Conservation (phyloP, 1,140 invertebrate species). For the Papilio glaucus region DNA sequence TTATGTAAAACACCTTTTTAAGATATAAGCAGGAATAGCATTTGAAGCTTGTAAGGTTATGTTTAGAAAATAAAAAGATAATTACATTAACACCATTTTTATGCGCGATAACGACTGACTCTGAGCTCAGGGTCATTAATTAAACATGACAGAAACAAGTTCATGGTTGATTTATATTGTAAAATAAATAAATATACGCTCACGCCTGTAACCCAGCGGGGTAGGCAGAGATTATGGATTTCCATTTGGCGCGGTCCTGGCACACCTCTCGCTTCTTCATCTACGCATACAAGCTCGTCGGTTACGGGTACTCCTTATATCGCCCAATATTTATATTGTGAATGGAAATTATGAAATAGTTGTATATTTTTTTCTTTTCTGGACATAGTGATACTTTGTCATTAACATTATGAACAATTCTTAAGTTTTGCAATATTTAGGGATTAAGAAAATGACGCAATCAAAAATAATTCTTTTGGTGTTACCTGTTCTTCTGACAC, state of each 20-base stretch:
- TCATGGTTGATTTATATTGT: conserved; percentile 11
- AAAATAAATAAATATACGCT: too few species aligned
- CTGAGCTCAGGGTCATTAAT: conserved; percentile 9
- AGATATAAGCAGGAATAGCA: neutral
- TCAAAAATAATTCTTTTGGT: neutral
- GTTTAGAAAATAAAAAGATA: neutral
- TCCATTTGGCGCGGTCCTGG: too few species aligned
- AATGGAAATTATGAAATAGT: neutral
- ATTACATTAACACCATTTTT: neutral
- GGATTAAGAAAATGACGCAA: neutral
- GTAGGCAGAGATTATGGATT: too few species aligned
- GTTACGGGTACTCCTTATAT: too few species aligned
- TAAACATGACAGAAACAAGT: neutral
- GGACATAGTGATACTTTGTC: neutral
- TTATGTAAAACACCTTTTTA: conserved; percentile 31
- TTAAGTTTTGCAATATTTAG: neutral
- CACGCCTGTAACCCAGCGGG: too few species aligned
- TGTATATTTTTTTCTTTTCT: neutral
- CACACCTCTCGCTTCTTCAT: too few species aligned
- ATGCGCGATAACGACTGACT: neutral
- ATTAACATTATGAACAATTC: neutral
- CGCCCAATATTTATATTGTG: too few species aligned
- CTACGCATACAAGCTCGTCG: too few species aligned
- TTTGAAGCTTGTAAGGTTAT: neutral
- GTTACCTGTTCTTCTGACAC: conserved; percentile 87